Percentiles rank a stretch among this genome's conserved stretches.
Evolutionary conservation across 2,113 vertebrate species (phyloP).

Genomic region (Ascaphus truei): DNA sequence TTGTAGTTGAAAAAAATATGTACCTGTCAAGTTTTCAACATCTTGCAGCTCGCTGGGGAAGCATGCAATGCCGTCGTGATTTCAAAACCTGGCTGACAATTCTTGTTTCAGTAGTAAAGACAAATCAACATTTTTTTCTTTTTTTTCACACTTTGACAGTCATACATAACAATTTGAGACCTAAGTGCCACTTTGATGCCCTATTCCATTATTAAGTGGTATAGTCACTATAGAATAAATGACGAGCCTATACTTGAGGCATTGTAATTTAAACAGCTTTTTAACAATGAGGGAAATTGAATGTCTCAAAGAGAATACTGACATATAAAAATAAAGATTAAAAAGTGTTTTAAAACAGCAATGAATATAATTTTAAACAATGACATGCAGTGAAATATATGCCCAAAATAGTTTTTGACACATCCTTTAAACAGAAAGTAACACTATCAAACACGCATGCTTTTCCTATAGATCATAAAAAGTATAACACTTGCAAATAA

Average conservation of each 20-base stretch:
- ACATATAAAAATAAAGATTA: slow-evolving; percentile 62
- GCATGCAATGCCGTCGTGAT: slow-evolving; percentile 79
- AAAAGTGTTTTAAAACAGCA: slow-evolving; percentile 54
- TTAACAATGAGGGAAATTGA: slow-evolving; percentile 46
- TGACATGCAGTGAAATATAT: slow-evolving; percentile 47
- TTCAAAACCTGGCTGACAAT: slow-evolving; percentile 90
- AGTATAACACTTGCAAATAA: too few relatives aligned
- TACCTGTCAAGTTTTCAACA: slow-evolving; percentile 87
- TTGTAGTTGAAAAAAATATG: slow-evolving; percentile 86
- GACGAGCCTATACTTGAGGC: slow-evolving; percentile 57
- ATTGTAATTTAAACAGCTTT: slow-evolving; percentile 67
- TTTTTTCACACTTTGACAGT: slow-evolving; percentile 69
- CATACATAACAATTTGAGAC: slow-evolving; percentile 78
- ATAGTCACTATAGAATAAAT: slow-evolving; percentile 70
- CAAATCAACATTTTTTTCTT: slow-evolving; percentile 64
- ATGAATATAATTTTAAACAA: slow-evolving; percentile 57
- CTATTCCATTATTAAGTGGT: slow-evolving; percentile 75
- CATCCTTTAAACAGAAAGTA: too few relatives aligned
- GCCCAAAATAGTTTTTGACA: slow-evolving; percentile 52
- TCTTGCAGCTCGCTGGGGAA: slow-evolving; percentile 83
- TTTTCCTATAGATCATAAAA: too few relatives aligned
- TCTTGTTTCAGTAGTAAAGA: slow-evolving; percentile 74
- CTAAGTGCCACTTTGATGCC: slow-evolving; percentile 77
- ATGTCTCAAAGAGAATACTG: slow-evolving; percentile 50
- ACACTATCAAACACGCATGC: too few relatives aligned